Percentiles rank a stretch among this genome's conserved stretches.
Conservation (phyloP, 2,797 vertebrate species). For the Chanos chanos region DNA sequence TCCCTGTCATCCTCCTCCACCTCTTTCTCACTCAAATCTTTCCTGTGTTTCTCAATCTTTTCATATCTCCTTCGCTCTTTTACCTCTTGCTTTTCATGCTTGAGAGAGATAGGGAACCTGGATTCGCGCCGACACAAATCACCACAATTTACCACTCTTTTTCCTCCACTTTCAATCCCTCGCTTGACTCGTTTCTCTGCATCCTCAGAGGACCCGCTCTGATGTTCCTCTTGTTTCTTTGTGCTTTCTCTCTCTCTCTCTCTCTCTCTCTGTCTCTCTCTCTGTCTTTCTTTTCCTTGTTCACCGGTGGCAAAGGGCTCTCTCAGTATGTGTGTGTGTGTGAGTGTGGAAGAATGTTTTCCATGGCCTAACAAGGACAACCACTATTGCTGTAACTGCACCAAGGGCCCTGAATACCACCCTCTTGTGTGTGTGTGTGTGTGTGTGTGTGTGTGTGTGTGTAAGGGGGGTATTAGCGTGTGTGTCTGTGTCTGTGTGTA, state of each 20-base stretch:
- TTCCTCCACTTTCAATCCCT: slow-evolving; percentile 32
- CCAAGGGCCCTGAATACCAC: no score
- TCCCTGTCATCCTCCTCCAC: background rate
- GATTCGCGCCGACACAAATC: slow-evolving; percentile 29
- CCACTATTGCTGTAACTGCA: no score
- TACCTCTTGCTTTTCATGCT: slow-evolving; percentile 21
- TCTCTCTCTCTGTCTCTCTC: slow-evolving; percentile 24
- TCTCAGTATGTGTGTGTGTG: no score
- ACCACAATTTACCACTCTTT: slow-evolving; percentile 51
- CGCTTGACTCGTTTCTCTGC: slow-evolving; percentile 29
- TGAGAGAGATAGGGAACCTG: slow-evolving; percentile 22
- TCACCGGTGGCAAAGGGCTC: no score
- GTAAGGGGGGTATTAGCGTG: no score
- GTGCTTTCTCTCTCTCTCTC: slow-evolving; percentile 27
- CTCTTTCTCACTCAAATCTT: background rate
- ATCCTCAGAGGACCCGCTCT: slow-evolving; percentile 34
- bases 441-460: slow-evolving; percentile 14
- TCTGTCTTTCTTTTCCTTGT: slow-evolving; percentile 8
- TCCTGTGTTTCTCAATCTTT: background rate
- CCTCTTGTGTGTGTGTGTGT: slow-evolving; percentile 18
- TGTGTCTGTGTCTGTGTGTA: no score
- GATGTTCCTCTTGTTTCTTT: slow-evolving; percentile 20
- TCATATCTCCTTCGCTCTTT: background rate
- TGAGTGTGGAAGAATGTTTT: no score
- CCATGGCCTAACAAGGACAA: no score